These are phyloP conservation scores for Sepioteuthis lessoniana DNA, from an alignment of 2,888 invertebrate species.

Conservation along the genomic window DNA sequence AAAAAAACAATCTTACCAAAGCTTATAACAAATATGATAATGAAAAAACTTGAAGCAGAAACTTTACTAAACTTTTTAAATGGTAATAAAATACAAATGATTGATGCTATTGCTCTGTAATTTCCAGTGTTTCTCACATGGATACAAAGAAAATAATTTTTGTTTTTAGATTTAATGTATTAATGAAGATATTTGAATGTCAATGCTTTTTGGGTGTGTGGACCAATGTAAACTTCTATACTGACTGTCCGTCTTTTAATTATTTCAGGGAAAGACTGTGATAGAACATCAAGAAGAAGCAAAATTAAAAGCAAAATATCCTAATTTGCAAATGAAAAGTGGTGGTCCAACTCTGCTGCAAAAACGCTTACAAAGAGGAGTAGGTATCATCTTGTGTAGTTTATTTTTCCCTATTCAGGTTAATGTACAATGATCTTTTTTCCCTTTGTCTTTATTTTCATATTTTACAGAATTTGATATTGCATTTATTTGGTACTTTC, in stretches of 20 bases:
- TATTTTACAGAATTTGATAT: background rate
- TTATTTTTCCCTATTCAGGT: background rate
- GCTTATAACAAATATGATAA: too few species aligned
- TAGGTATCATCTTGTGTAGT: constrained; percentile 76
- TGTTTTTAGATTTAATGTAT: too few species aligned
- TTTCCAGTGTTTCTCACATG: too few species aligned
- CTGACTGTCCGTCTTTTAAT: background rate
- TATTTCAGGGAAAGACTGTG: constrained; percentile 53
- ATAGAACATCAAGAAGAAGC: constrained; percentile 84
- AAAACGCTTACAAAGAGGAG: constrained; percentile 95
- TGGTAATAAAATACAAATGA: too few species aligned
- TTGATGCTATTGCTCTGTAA: too few species aligned
- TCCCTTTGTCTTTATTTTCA: background rate
- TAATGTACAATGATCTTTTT: background rate
- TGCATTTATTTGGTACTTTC: background rate
- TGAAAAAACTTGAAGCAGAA: too few species aligned
- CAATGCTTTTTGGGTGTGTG: too few species aligned
- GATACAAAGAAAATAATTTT: too few species aligned
- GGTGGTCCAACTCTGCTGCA: constrained; percentile 90
- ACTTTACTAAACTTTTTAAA: too few species aligned
- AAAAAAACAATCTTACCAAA: too few species aligned
- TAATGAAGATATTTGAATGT: too few species aligned
- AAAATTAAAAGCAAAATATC: constrained; percentile 93
- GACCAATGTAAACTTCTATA: too few species aligned
- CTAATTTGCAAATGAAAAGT: constrained; percentile 79